Evolutionary conservation across 35 echinoderm and acorn worm species (phyloP).

Genomic region (Hemicentrotus pulcherrimus): DNA sequence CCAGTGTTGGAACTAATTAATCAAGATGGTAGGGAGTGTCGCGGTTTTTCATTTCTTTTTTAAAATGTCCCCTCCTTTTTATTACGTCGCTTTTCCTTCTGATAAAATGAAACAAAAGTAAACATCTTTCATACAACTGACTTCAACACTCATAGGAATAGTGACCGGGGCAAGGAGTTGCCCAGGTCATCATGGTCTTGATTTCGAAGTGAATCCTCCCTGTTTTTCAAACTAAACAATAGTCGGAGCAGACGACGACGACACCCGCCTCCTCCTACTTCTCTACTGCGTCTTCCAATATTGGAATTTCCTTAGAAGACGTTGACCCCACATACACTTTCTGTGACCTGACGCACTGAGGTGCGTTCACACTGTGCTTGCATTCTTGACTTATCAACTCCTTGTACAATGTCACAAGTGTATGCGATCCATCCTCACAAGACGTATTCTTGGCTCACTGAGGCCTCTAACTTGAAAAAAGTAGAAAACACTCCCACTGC

Average conservation of each 20-base stretch:
- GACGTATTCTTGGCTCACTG: neutral
- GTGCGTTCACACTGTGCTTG: neutral
- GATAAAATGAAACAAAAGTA: neutral
- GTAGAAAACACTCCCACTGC: neutral
- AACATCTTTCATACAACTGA: neutral
- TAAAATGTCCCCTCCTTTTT: too few relatives aligned
- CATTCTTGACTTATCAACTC: neutral
- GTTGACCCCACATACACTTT: neutral
- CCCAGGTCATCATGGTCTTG: neutral
- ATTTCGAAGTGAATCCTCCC: neutral
- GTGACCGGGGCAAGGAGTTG: neutral
- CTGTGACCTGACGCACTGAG: neutral
- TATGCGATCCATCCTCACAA: neutral
- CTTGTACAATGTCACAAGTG: neutral
- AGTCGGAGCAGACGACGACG: neutral
- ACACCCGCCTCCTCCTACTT: neutral
- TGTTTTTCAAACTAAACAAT: neutral
- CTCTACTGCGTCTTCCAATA: neutral
- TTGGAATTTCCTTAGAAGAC: constrained; percentile 3
- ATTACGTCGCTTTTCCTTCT: neutral
- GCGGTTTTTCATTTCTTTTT: neutral
- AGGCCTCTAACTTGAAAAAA: neutral
- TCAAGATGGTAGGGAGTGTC: neutral
- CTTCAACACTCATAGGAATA: neutral
- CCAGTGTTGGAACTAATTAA: neutral